phyloP scores from a whole-genome alignment of 2,888 invertebrate species.

The Drosophila melanocephala region DNA sequence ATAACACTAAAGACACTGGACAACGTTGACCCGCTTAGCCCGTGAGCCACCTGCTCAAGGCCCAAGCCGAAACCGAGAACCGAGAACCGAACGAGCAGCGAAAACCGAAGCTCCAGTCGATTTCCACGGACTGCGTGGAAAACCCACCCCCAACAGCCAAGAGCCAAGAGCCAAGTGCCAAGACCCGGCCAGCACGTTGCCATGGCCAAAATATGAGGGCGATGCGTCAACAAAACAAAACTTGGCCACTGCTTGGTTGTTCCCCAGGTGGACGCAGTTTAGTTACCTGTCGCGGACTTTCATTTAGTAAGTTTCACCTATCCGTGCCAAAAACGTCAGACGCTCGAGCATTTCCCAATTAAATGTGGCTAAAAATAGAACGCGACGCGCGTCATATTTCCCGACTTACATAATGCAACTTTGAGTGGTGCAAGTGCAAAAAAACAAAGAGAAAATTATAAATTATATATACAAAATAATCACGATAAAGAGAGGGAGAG shows the following conservation, averaged over 20 bases:
- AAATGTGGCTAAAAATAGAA: slow-evolving; percentile 56
- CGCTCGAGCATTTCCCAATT: slow-evolving; percentile 50
- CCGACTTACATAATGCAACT: slow-evolving; percentile 60
- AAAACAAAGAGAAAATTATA: background rate
- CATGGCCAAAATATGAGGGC: slow-evolving; percentile 72
- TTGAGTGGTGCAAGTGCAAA: slow-evolving; percentile 39
- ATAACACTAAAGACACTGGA: slow-evolving; percentile 52
- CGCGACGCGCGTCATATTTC: slow-evolving; percentile 40
- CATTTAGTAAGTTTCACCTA: slow-evolving; percentile 69
- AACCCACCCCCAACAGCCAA: slow-evolving; percentile 41
- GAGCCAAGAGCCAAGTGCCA: background rate
- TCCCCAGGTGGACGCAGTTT: slow-evolving; percentile 21
- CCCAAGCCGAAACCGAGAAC: background rate
- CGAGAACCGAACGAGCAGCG: slow-evolving; percentile 4
- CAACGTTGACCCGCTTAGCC: slow-evolving; percentile 61
- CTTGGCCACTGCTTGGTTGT: slow-evolving; percentile 13
- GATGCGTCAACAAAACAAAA: slow-evolving; percentile 63
- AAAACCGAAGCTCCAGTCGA: slow-evolving; percentile 13
- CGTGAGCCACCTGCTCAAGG: slow-evolving; percentile 3
- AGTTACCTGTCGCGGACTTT: slow-evolving; percentile 56
- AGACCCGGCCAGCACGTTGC: slow-evolving; percentile 58
- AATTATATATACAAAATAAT: slow-evolving; percentile 14
- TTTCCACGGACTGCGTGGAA: background rate
- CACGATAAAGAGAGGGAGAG: background rate
- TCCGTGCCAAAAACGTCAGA: slow-evolving; percentile 74